Conservation (phyloP, 2,888 invertebrate genomes). For the Athalia cordata region DNA sequence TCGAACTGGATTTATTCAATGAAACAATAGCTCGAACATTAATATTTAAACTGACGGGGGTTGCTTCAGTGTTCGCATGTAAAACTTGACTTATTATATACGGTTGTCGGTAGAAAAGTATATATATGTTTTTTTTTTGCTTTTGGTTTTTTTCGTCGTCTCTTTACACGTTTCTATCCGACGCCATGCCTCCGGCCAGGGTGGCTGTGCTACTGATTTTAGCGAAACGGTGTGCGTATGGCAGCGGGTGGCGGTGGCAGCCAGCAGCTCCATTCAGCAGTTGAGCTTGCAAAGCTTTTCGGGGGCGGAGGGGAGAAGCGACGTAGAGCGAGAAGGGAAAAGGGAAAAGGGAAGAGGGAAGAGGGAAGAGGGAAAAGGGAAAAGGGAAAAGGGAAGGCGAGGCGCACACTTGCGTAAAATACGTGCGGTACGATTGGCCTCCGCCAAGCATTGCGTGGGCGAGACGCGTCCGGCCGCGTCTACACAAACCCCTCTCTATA, state of each 20-base stretch:
- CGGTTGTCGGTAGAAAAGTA: no score
- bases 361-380: neutral
- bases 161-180: neutral
- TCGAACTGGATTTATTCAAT: no score
- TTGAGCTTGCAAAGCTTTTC: conserved; percentile 58
- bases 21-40: no score
- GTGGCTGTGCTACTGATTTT: conserved; percentile 58
- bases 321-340: neutral
- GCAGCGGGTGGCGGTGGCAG: conserved; percentile 40
- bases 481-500: neutral
- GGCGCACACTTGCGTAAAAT: conserved; percentile 60
- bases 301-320: conserved; percentile 46
- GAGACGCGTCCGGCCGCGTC: conserved; percentile 18
- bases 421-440: conserved; percentile 58
- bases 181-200: conserved; percentile 45
- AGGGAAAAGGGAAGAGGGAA: neutral
- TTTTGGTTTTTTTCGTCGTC: no score
- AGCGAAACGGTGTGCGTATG: conserved; percentile 47
- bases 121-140: no score
- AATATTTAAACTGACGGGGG: no score
- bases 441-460: conserved; percentile 55
- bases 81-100: no score
- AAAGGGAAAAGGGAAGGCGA: neutral
- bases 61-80: no score
- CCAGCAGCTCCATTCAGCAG: conserved; percentile 60